Percentiles rank a stretch among this genome's conserved stretches.
phyloP scores from a whole-genome alignment of 2,113 vertebrate species.

The Amphilophus citrinellus region DNA sequence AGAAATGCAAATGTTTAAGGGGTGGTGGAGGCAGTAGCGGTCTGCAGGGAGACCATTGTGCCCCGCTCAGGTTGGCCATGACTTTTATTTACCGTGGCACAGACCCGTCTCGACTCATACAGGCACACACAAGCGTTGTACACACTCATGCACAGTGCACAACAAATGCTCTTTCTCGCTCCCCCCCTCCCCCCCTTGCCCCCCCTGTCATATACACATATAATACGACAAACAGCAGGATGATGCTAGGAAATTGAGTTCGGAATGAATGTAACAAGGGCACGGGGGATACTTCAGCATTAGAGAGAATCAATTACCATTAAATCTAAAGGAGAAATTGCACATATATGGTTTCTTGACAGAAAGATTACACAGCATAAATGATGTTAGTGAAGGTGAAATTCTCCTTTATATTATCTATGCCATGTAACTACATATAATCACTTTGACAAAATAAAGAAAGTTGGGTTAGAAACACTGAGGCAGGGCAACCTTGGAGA shows the following conservation, averaged over 20 bases:
- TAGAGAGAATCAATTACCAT: constrained; percentile 69
- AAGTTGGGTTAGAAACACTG: constrained; percentile 35
- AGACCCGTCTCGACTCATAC: constrained; percentile 67
- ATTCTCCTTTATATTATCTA: constrained; percentile 51
- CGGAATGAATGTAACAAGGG: constrained; percentile 66
- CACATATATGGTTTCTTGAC: constrained; percentile 56
- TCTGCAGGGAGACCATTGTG: constrained; percentile 76
- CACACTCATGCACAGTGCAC: constrained; percentile 22
- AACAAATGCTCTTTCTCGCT: constrained; percentile 38
- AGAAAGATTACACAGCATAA: constrained; percentile 61
- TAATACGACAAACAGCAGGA: constrained; percentile 69
- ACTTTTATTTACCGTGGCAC: constrained; percentile 82
- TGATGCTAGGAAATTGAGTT: constrained; percentile 66
- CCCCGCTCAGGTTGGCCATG: constrained; percentile 75
- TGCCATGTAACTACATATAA: constrained; percentile 44
- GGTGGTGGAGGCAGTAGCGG: constrained; percentile 62
- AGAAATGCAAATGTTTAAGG: constrained; percentile 82
- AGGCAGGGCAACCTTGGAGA: constrained; percentile 61
- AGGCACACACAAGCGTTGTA: constrained; percentile 44
- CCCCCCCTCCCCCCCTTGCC: background rate
- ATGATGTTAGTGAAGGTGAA: constrained; percentile 62
- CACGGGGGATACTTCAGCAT: constrained; percentile 56
- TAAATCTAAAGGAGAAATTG: constrained; percentile 67
- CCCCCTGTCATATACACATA: constrained; percentile 39
- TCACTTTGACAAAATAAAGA: constrained; percentile 56